Base-by-base conservation (phyloP, 2,888 invertebrate genomes). In the Notodonta dromedarius region DNA sequence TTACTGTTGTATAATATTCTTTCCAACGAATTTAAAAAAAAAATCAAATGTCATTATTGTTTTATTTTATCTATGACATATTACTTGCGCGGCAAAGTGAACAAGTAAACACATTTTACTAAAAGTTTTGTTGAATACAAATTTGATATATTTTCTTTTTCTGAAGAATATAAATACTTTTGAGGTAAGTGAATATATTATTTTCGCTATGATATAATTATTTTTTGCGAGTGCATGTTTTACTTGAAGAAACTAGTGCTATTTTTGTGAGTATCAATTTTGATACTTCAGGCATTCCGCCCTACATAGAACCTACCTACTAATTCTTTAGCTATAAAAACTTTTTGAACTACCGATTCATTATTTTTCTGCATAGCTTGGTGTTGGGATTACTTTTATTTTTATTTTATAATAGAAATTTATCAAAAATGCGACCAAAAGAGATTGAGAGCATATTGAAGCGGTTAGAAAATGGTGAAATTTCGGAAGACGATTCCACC, bases 391-490 rank as follows among this genome's bases (percentile, higher is more conserved):
- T 72, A 71, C 69, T 70, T 74, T 72, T 70, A 61, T 72, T 75
- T 73, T 72, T 69, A 71, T 72, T 74, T 68, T 73, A 59, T 59
- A 72, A 67, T 74, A 72, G 67, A 73, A 69, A 74, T 72, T 70
- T 68, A 77, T 74, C 74, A 42, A 78, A 77, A 78, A 77, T 76
- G 77, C 69, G 69, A 59, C 74, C 76, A 68, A 76, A 76, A 74
- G 76, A 77, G 68, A 76, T 74, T 68, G 73, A 73, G 60, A 71
- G 56, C 67, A 69, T 76, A 70, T 77, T 78, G 73, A 71, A 67
- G 74, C 72, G 71, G 55, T 55, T 59, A 55, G 59, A 59, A 55
- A 58, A 61, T 46, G 54, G 61, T 67, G 76, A 77, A 73, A 74
- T 77, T 71, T 76, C 74, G 63, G 76, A 75, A 69, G 76, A 79